Evolutionary conservation across 2,888 invertebrate genomes (phyloP).

Genomic region (Argyresthia albistria): DNA sequence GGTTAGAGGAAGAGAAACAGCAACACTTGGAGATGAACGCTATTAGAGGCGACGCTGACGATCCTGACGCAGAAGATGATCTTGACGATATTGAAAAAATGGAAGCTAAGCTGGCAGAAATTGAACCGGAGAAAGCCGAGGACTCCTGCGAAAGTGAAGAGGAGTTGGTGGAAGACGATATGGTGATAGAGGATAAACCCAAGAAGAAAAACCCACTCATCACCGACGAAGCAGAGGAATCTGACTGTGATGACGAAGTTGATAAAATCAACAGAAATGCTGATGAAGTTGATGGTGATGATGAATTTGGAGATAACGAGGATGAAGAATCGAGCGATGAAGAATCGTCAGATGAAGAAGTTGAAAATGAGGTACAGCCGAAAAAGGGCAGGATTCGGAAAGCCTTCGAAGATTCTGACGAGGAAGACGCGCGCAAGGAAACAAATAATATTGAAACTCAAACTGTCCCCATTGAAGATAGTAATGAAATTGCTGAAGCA

Average conservation of each 20-base stretch:
- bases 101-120: conserved; percentile 43
- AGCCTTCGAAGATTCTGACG: conserved; percentile 64
- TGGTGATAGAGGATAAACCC: conserved; percentile 43
- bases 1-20: conserved; percentile 63
- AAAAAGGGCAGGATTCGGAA: conserved; percentile 58
- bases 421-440: conserved; percentile 27
- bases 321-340: conserved; percentile 32
- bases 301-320: conserved; percentile 20
- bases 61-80: conserved; percentile 26
- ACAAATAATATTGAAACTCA: neutral
- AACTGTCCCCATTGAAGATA: neutral
- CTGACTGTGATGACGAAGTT: conserved; percentile 44
- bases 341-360: conserved; percentile 37
- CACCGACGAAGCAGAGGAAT: conserved; percentile 66
- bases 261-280: conserved; percentile 18
- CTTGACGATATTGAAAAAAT: conserved; percentile 57
- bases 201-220: conserved; percentile 50
- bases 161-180: conserved; percentile 49
- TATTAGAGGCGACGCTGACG: conserved; percentile 28
- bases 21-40: conserved; percentile 49
- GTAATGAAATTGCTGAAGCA: neutral
- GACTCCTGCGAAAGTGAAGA: conserved; percentile 63
- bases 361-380: conserved; percentile 19
- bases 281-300: conserved; percentile 17
- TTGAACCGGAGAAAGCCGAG: conserved; percentile 31